These are phyloP conservation scores for Cydia splendana DNA, from an alignment of 1,140 invertebrate species.

Conservation along the genomic window DNA sequence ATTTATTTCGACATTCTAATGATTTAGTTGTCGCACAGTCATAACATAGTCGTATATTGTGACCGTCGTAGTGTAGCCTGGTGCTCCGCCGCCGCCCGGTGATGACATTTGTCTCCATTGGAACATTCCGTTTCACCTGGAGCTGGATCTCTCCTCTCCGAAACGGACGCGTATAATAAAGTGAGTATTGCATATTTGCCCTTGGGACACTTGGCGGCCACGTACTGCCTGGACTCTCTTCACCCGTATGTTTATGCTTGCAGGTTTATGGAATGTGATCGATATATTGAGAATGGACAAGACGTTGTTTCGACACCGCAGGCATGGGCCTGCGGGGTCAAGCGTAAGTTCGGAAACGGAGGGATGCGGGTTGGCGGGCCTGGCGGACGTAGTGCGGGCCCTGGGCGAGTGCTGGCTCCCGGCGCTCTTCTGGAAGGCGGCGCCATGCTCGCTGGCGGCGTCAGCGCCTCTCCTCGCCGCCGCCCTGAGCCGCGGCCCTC, in stretches of 20 bases:
- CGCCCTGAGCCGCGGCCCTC: constrained; percentile 23
- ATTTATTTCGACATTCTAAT: background rate
- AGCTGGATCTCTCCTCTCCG: constrained; percentile 20
- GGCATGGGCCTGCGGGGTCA: constrained; percentile 42
- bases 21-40: background rate
- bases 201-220: background rate
- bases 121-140: constrained; percentile 24
- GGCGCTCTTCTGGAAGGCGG: constrained; percentile 31
- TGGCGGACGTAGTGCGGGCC: constrained; percentile 37
- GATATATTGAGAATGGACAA: constrained; percentile 51
- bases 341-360: constrained; percentile 44
- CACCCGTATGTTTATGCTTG: constrained; percentile 40
- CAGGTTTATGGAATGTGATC: constrained; percentile 70
- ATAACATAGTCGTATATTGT: background rate
- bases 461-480: constrained; percentile 31
- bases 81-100: constrained; percentile 22
- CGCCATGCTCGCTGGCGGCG: constrained; percentile 7
- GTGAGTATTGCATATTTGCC: background rate
- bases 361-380: constrained; percentile 20
- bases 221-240: constrained; percentile 3
- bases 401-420: constrained; percentile 48
- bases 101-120: constrained; percentile 27
- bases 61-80: background rate
- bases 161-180: constrained; percentile 5
- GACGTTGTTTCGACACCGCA: constrained; percentile 36